A percentile compares a stretch with the other conserved stretches of the same genome.
These are phyloP conservation scores for Onychomys torridus DNA, from an alignment of 2,797 vertebrate species.

Conservation along the genomic window DNA sequence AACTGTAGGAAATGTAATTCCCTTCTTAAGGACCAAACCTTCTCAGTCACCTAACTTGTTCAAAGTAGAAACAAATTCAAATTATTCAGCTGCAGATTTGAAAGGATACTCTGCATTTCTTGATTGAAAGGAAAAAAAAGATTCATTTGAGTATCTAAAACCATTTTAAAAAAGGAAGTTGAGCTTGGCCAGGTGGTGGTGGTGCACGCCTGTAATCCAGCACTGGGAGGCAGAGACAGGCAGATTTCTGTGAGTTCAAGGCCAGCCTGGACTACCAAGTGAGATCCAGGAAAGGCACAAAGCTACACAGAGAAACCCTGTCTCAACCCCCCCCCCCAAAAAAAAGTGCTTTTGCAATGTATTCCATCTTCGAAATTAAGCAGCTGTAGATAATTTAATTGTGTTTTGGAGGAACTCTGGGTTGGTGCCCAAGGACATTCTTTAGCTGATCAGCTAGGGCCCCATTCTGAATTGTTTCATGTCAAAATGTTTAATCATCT, in stretches of 20 bases:
- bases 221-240: no score
- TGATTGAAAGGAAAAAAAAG: background rate
- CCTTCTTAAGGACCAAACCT: background rate
- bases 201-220: no score
- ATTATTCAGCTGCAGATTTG: background rate
- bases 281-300: no score
- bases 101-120: constrained; percentile 32
- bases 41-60: background rate
- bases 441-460: background rate
- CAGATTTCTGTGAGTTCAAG: no score
- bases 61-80: constrained; percentile 46
- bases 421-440: background rate
- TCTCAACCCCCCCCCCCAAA: no score
- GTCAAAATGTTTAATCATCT: background rate
- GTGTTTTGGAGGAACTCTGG: background rate
- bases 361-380: constrained; percentile 37
- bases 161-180: constrained; percentile 4
- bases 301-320: no score
- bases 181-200: no score
- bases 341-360: constrained; percentile 30
- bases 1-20: constrained; percentile 25
- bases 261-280: no score
- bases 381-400: background rate
- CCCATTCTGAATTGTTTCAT: background rate
- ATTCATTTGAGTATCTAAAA: constrained; percentile 18